Evolutionary conservation across 2,888 invertebrate genomes (phyloP), one percentile per base, ranked within the genome.

Genomic region (Drosophila hamatofila): DNA sequence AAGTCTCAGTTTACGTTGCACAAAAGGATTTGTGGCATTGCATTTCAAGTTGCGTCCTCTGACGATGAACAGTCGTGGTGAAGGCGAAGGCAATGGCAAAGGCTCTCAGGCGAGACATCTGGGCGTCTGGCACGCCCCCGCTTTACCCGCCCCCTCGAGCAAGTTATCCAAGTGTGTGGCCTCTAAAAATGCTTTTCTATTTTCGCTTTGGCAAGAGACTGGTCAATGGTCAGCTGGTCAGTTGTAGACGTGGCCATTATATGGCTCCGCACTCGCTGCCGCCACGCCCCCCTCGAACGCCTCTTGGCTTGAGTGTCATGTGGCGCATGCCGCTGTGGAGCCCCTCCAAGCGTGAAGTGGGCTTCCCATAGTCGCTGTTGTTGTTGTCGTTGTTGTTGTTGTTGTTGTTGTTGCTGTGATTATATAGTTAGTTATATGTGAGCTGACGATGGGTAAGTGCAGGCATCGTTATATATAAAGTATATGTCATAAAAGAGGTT

Each of bases 31-130:
- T 54, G 11, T 48, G 48, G 76, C 58, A 78, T 76, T 55, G 59
- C 41, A 59, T 72, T 72, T 56, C 72, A 65, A 58, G 49, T 11
- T 23, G 33, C 48, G 39, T 35, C 49, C 35, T n/a, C 57, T 82
- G 88, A 85, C 83, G 82, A 82, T 88, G 75, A 48, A 11, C 48
- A 48, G n/a, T 8, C 12, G 21, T 23, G 44, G 16, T 25, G 9
- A 16, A 48, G 48, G 30, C 48, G 18, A 30, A 35, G 35, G 27
- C 27, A 27, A 27, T 8, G 74, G 69, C 44, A 18, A 68, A 78
- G 75, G 79, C 85, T 88, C 80, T 83, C 88, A 74, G 88, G 83
- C 88, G 88, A 83, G 80, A 83, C 88, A 69, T 48, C 52, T 14
- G 25, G 88, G 78, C 86, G 79, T 54, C 83, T 25, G 18, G 14